Evolutionary conservation across 2,888 invertebrate species (phyloP), one percentile per base, ranked within the genome.

Genomic region (Acanthosepion esculentum): DNA sequence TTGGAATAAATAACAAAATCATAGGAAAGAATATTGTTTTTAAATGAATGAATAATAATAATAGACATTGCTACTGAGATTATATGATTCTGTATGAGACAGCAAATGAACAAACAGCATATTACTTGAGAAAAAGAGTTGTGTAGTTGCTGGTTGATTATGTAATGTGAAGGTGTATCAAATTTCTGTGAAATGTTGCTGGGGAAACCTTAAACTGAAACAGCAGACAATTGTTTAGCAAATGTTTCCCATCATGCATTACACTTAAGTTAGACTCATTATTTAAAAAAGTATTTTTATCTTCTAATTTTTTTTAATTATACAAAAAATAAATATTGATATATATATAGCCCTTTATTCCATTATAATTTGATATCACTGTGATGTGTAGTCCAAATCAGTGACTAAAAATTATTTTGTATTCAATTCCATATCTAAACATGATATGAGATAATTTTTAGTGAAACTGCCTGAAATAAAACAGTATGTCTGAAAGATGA

Each of bases 131-230:
- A 15, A 78, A 78, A 78, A 78, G n/a, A n/a, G 10, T n/a, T n/a
- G 78, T 78, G n/a, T 78, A 78, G n/a, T 78, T 33, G n/a, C 78
- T 78, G 78, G 78, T 59, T 78, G 78, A 78, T 78, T 78, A 78
- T 33, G 12, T n/a, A 78, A 78, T 78, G n/a, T 78, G 78, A 78
- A 78, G 78, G 12, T 78, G 78, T n/a, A 78, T 78, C 78, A n/a
- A 78, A 33, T 78, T 78, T n/a, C 78, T 15, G 15, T n/a, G 78
- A 78, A n/a, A 78, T 78, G n/a, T 78, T 78, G 78, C n/a, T 78
- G 78, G n/a, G n/a, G 78, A 78, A 78, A 78, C n/a, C n/a, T 78
- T 78, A 78, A 78, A 78, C 78, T 78, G 78, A 78, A 78, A 78
- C 78, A n/a, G 78, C n/a, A 78, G 23, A 33, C 78, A 78, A 78